These are phyloP conservation scores for Rhabdornis inornatus DNA, from an alignment of 2,113 vertebrate species.

Conservation along the genomic window DNA sequence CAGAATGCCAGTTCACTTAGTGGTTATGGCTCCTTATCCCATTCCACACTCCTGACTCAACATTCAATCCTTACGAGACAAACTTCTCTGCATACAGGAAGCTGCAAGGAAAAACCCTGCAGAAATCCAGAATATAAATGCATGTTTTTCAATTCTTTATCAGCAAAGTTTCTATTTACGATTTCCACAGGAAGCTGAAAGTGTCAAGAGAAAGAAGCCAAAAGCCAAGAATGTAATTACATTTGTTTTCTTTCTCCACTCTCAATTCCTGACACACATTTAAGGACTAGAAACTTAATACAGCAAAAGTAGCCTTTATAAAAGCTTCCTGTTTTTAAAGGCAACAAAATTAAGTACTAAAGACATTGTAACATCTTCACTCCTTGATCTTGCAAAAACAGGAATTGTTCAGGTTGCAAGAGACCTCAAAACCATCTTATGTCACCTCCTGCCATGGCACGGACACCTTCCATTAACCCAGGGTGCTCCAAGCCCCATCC, in stretches of 20 bases:
- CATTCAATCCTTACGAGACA: background rate
- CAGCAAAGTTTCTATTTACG: background rate
- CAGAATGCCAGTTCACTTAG: background rate
- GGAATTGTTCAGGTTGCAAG: background rate
- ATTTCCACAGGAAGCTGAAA: background rate
- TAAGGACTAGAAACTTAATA: background rate
- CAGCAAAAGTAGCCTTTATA: background rate
- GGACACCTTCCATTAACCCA: background rate
- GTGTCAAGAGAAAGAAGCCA: background rate
- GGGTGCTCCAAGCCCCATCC: accelerated
- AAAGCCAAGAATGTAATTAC: background rate
- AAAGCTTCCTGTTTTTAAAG: background rate
- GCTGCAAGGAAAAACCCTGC: background rate
- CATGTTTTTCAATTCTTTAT: background rate
- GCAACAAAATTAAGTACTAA: background rate
- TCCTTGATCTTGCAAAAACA: background rate
- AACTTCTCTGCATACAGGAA: background rate
- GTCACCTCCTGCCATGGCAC: background rate
- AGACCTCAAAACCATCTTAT: background rate
- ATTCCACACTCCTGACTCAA: background rate
- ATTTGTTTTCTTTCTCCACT: background rate
- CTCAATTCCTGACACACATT: background rate
- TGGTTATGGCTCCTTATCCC: background rate
- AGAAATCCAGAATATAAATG: background rate
- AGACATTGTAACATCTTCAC: background rate